Conservation (phyloP, 2,888 invertebrate genomes). For the Ametastegia equiseti region DNA sequence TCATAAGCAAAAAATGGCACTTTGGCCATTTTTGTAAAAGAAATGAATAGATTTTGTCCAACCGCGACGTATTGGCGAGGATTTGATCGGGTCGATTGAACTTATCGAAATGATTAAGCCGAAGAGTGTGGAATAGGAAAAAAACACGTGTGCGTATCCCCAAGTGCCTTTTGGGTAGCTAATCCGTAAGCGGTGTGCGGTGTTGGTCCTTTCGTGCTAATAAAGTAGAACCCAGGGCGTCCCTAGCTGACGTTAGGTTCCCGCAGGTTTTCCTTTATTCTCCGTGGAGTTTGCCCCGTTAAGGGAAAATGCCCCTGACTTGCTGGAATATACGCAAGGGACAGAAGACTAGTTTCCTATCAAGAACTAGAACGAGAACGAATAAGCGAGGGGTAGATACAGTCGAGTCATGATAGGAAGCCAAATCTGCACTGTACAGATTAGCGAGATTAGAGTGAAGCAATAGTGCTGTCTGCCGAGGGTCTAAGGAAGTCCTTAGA, state of each 20-base stretch:
- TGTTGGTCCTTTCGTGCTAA: neutral
- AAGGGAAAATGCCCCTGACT: neutral
- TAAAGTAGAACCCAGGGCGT: slow-evolving; percentile 28
- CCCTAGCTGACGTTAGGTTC: slow-evolving; percentile 24
- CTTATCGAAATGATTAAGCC: too few relatives aligned
- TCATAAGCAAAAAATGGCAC: too few relatives aligned
- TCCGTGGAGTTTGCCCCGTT: neutral
- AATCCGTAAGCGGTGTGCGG: slow-evolving; percentile 31
- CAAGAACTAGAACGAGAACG: neutral
- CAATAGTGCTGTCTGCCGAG: slow-evolving; percentile 57
- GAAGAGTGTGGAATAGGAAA: neutral
- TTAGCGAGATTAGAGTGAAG: slow-evolving; percentile 67
- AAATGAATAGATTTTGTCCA: too few relatives aligned
- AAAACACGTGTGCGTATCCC: neutral
- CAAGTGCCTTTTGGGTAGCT: neutral
- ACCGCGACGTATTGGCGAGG: too few relatives aligned
- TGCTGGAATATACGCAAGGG: neutral
- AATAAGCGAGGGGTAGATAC: slow-evolving; percentile 58
- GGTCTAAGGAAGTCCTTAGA: slow-evolving; percentile 18
- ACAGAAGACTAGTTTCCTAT: slow-evolving; percentile 8
- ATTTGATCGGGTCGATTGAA: too few relatives aligned
- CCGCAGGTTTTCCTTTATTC: slow-evolving; percentile 6
- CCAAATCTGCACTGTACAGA: slow-evolving; percentile 63
- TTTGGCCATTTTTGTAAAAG: too few relatives aligned
- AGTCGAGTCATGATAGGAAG: slow-evolving; percentile 56